Evolutionary conservation across 2,888 invertebrate species (phyloP).

Genomic region (Hoplodrina ambigua): DNA sequence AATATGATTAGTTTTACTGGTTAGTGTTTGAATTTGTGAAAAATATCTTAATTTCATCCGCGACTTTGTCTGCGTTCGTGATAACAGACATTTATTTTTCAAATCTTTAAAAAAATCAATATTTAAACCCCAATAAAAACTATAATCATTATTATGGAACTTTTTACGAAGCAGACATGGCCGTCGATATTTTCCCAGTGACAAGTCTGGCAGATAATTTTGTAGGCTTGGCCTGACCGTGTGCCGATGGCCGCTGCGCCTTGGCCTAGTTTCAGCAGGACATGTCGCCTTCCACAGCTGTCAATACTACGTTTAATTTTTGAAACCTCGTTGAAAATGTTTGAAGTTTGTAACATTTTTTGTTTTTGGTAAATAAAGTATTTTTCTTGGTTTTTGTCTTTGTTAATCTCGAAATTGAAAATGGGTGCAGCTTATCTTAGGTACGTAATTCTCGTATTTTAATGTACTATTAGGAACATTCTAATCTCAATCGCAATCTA

Average conservation of each 20-base stretch:
- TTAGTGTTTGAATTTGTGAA: no score
- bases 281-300: conserved; percentile 49
- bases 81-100: no score
- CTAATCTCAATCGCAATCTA: no score
- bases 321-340: background rate
- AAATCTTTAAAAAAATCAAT: conserved; percentile 3
- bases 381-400: no score
- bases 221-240: conserved; percentile 61
- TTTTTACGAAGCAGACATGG: conserved; percentile 22
- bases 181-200: conserved; percentile 48
- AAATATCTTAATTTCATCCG: no score
- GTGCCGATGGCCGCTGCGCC: conserved; percentile 53
- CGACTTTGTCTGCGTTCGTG: no score
- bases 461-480: no score
- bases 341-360: background rate
- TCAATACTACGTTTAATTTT: conserved; percentile 35
- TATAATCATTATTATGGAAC: conserved; percentile 12
- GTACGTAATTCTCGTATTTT: no score
- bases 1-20: no score
- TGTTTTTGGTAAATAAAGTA: background rate
- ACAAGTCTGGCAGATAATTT: conserved; percentile 46
- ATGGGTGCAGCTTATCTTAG: no score
- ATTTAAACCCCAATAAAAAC: conserved; percentile 23
- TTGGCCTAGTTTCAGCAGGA: conserved; percentile 64
- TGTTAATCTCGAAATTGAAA: no score